Percentiles rank a stretch among this genome's conserved stretches.
These are phyloP conservation scores for Scomberomorus guttatus DNA, from an alignment of 2,797 vertebrate genomes.

Conservation along the genomic window DNA sequence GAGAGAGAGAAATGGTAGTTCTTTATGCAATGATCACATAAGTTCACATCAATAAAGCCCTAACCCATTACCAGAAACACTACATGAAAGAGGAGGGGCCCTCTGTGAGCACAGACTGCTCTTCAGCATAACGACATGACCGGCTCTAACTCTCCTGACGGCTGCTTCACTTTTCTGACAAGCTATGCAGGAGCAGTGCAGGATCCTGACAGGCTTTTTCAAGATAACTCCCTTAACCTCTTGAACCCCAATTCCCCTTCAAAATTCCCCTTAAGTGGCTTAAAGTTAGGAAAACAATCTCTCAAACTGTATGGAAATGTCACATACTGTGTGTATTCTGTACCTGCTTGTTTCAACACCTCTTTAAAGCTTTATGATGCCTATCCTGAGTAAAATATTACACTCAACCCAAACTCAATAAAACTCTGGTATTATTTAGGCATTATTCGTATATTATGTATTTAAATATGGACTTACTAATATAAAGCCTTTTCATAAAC, in stretches of 20 bases:
- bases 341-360: slow-evolving; percentile 17
- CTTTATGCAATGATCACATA: slow-evolving; percentile 77
- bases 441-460: neutral
- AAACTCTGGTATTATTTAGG: neutral
- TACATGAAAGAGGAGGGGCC: slow-evolving; percentile 73
- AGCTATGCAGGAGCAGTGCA: slow-evolving; percentile 30
- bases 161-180: slow-evolving; percentile 60
- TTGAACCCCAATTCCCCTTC: slow-evolving; percentile 46
- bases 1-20: slow-evolving; percentile 58
- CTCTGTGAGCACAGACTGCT: slow-evolving; percentile 41
- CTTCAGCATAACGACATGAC: slow-evolving; percentile 47
- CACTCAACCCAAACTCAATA: neutral
- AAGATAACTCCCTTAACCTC: slow-evolving; percentile 59
- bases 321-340: neutral
- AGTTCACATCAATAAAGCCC: slow-evolving; percentile 76
- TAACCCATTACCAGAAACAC: slow-evolving; percentile 73
- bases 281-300: slow-evolving; percentile 9
- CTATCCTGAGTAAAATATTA: neutral
- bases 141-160: slow-evolving; percentile 49
- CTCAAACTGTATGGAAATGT: neutral
- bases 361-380: slow-evolving; percentile 35
- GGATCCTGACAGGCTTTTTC: slow-evolving; percentile 53
- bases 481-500: too few species aligned
- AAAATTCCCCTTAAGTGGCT: slow-evolving; percentile 35
- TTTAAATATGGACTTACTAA: too few species aligned